A percentile compares a stretch with the other conserved stretches of the same genome.
Conservation (phyloP, 2,888 invertebrate genomes). For the Diarsia rubi region DNA sequence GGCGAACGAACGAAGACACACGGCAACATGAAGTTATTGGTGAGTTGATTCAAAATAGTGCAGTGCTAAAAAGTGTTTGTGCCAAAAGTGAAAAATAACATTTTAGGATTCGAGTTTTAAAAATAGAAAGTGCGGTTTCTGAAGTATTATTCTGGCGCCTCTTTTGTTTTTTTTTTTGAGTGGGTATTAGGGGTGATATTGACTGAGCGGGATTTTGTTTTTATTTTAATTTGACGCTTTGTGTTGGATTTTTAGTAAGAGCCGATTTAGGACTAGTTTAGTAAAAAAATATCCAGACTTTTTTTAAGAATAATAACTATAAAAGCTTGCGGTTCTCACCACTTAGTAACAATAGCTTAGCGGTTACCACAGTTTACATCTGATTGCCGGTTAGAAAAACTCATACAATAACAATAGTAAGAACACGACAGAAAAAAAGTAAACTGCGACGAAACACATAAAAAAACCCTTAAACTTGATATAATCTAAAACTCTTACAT, state of each 20-base stretch:
- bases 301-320: not conserved
- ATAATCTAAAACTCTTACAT: not conserved
- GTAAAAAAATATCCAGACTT: not conserved
- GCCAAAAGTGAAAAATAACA: slow-evolving; percentile 64
- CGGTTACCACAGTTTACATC: slow-evolving; percentile 24
- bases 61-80: slow-evolving; percentile 68
- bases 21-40: slow-evolving; percentile 90
- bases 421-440: accelerated
- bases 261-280: not conserved
- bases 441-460: too few relatives aligned
- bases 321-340: slow-evolving; percentile 41
- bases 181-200: slow-evolving; percentile 14
- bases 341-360: slow-evolving; percentile 37
- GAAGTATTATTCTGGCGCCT: slow-evolving; percentile 7
- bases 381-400: slow-evolving; percentile 6
- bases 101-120: slow-evolving; percentile 53
- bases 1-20: slow-evolving; percentile 85
- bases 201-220: slow-evolving; percentile 9
- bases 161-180: slow-evolving; percentile 13
- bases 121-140: slow-evolving; percentile 61
- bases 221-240: not conserved
- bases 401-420: not conserved
- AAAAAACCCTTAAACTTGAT: not conserved
- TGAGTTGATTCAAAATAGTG: slow-evolving; percentile 79
- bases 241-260: not conserved